Conservation (phyloP, 2,113 vertebrate species). For the Corythornis madagascariensis region DNA sequence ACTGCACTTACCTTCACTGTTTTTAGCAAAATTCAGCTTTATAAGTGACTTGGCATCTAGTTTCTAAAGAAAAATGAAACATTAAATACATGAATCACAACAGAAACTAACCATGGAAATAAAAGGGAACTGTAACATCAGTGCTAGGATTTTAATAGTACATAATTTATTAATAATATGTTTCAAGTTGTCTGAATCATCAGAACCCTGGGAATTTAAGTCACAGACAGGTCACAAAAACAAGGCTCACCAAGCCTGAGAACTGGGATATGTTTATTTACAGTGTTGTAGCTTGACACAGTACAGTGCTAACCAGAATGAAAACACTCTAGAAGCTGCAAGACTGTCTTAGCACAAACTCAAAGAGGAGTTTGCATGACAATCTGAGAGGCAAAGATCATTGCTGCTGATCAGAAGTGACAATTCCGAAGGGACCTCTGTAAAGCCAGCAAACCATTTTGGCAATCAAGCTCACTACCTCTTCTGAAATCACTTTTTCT, state of each 20-base stretch:
- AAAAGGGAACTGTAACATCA: neutral
- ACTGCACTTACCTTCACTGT: slow-evolving; percentile 87
- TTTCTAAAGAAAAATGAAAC: slow-evolving; percentile 79
- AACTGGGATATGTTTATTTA: neutral
- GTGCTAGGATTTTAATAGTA: neutral
- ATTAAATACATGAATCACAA: slow-evolving; percentile 28
- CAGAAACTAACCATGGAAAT: neutral
- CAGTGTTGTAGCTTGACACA: neutral
- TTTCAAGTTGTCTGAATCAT: neutral
- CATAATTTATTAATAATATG: slow-evolving; percentile 16
- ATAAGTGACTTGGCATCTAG: slow-evolving; percentile 92
- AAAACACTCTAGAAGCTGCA: neutral
- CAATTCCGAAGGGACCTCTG: neutral
- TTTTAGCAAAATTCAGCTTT: slow-evolving; percentile 92
- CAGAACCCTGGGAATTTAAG: slow-evolving; percentile 9
- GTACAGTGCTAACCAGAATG: neutral
- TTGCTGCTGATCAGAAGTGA: neutral
- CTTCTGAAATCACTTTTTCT: neutral
- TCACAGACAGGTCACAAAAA: neutral
- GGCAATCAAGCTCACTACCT: neutral
- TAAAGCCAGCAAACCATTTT: neutral
- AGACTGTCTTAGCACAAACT: neutral
- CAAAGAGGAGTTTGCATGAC: neutral
- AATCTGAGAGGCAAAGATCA: neutral
- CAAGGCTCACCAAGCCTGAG: neutral